Evolutionary conservation across 2,113 vertebrate genomes (phyloP).

Genomic region (Sclerurus mexicanus): DNA sequence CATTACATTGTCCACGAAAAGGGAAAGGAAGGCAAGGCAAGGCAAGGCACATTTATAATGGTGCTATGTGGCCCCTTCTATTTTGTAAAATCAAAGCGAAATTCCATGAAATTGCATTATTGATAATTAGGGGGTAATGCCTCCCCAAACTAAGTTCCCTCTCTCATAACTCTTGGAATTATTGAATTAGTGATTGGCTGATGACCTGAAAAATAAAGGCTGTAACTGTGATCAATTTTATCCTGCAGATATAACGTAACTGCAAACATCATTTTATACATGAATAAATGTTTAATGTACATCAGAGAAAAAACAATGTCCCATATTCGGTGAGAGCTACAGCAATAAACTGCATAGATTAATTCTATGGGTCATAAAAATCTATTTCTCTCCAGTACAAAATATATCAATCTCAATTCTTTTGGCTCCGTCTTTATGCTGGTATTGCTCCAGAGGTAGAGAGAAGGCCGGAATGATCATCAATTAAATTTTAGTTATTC

Average conservation of each 20-base stretch:
- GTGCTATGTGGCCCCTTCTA: not conserved
- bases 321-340: not conserved
- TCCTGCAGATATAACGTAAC: not conserved
- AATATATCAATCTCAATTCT: not conserved
- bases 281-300: not conserved
- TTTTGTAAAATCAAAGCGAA: not conserved
- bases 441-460: not conserved
- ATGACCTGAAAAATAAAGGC: not conserved
- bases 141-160: not conserved
- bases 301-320: not conserved
- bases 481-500: not conserved
- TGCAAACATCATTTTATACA: not conserved
- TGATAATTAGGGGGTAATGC: not conserved
- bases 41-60: not conserved
- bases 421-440: not conserved
- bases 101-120: not conserved
- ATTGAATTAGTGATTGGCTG: not conserved
- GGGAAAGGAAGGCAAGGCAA: too few relatives aligned
- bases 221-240: not conserved
- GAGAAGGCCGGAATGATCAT: not conserved
- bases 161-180: not conserved
- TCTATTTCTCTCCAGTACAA: not conserved
- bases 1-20: too few relatives aligned
- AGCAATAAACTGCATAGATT: not conserved
- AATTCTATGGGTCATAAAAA: not conserved